Evolutionary conservation across 2,797 vertebrate genomes (phyloP).

Genomic region (Muscicapa comitata): DNA sequence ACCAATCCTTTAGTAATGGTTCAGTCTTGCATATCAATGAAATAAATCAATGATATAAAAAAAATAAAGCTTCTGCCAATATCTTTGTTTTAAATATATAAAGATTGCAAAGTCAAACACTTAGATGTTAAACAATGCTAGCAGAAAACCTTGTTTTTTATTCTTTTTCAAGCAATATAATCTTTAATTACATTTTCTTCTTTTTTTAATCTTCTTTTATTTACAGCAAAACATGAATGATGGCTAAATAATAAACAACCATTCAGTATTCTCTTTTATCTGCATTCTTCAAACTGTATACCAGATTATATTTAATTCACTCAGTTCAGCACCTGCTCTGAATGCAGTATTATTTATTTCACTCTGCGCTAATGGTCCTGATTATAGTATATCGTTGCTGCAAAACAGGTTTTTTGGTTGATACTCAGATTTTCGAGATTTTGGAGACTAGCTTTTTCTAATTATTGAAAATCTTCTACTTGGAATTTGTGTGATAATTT

Average conservation of each 20-base stretch:
- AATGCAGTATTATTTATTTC: not conserved
- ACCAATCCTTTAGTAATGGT: not conserved
- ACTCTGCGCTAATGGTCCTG: not conserved
- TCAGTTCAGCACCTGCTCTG: not conserved
- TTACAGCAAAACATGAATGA: not conserved
- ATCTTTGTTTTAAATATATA: not conserved
- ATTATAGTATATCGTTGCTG: not conserved
- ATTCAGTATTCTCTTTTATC: not conserved
- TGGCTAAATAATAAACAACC: not conserved
- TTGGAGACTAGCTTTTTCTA: not conserved
- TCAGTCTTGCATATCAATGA: not conserved
- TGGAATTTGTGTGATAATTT: not conserved
- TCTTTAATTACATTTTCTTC: not conserved
- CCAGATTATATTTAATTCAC: not conserved
- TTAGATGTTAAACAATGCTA: not conserved
- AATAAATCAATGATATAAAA: not conserved
- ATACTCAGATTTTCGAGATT: not conserved
- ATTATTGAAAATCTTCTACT: not conserved
- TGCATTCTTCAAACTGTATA: not conserved
- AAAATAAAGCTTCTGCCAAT: not conserved
- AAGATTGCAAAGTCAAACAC: not conserved
- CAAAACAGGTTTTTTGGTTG: not conserved
- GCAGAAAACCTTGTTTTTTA: not conserved
- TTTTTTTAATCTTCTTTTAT: not conserved
- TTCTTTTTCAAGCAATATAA: not conserved